Conservation (phyloP, 2,888 invertebrate species). For the Cremastobaeus sp. region DNA sequence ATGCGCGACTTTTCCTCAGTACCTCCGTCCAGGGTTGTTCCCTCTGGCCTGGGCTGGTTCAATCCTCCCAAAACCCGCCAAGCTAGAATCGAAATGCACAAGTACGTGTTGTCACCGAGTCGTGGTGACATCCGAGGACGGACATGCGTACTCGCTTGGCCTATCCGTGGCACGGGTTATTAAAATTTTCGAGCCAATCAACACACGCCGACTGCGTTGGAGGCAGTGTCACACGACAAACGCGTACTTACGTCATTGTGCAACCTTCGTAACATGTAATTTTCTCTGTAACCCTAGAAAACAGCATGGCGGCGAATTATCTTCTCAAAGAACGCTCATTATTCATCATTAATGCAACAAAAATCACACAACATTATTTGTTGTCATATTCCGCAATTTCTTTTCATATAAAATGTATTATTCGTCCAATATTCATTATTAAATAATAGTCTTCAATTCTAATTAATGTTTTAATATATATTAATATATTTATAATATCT, state of each 20-base stretch:
- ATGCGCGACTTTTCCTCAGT: slow-evolving; percentile 42
- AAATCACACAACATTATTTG: too few relatives aligned
- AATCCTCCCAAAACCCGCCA: slow-evolving; percentile 54
- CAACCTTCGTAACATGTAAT: slow-evolving; percentile 22
- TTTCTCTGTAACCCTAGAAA: too few relatives aligned
- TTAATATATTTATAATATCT: too few relatives aligned
- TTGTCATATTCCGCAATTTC: too few relatives aligned
- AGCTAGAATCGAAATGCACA: slow-evolving; percentile 53
- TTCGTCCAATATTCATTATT: too few relatives aligned
- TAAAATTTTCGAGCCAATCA: slow-evolving; percentile 77
- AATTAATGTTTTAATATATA: too few relatives aligned
- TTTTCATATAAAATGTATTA: too few relatives aligned
- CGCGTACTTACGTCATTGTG: slow-evolving; percentile 23
- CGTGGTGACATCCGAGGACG: slow-evolving; percentile 71
- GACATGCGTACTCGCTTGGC: slow-evolving; percentile 77
- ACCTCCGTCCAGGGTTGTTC: slow-evolving; percentile 44
- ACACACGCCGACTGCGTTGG: slow-evolving; percentile 61
- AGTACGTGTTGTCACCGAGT: slow-evolving; percentile 57
- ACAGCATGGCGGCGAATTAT: too few relatives aligned
- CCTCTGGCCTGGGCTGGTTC: slow-evolving; percentile 45
- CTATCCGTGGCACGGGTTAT: slow-evolving; percentile 74
- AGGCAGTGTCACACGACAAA: slow-evolving; percentile 55
- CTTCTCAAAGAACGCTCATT: too few relatives aligned
- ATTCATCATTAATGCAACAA: too few relatives aligned
- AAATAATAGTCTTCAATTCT: too few relatives aligned